Evolutionary conservation across 2,797 vertebrate species (phyloP), one percentile per base, ranked within the genome.

Genomic region (Heterohyrax brucei): DNA sequence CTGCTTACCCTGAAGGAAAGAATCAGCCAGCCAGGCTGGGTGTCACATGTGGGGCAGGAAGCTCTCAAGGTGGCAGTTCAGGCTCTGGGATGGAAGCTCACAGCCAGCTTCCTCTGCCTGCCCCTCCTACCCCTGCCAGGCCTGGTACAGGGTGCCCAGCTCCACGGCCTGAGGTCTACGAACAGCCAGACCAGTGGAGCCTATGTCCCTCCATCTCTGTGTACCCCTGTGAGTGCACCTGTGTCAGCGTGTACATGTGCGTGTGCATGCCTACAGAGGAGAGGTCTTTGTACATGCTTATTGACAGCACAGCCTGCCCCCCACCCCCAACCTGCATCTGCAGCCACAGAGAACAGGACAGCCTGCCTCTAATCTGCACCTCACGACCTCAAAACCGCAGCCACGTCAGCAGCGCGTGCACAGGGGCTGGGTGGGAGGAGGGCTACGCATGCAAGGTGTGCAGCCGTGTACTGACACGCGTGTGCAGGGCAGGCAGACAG

Each of bases 321-420:
- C 77, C 62, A 33, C 88, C 89, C 83, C 85, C 90, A 87, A 87
- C 75, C 70, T 78, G 62, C 77, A 28, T 30, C 59, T 13, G 80
- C 56, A 86, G 83, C 93, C 72, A 0, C 94, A 89, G 86, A 96
- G 95, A 73, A 97, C 93, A 94, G 93, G 86, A 96, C 2, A 56
- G 82, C 73, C 95, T 75, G 82, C 88, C 92, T 82, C 81, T 72
- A 82, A 87, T 94, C 95, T 94, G 66, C 85, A 96, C 87, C 91
- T 93, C 21, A 73, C 79, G 81, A 76, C 95, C 96, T 94, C 46
- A 26, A 94, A 97, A 97, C 97, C 96, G 89, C 94, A 96, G 72
- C 75, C 85, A 86, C 88, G 61, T 97, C 94, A 96, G 95, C 3
- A 10, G 95, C 28, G 24, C 33, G 26, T 78, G 81, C 46, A 39